phyloP scores from a whole-genome alignment of 2,888 invertebrate species.

The Cepaea hortensis region DNA sequence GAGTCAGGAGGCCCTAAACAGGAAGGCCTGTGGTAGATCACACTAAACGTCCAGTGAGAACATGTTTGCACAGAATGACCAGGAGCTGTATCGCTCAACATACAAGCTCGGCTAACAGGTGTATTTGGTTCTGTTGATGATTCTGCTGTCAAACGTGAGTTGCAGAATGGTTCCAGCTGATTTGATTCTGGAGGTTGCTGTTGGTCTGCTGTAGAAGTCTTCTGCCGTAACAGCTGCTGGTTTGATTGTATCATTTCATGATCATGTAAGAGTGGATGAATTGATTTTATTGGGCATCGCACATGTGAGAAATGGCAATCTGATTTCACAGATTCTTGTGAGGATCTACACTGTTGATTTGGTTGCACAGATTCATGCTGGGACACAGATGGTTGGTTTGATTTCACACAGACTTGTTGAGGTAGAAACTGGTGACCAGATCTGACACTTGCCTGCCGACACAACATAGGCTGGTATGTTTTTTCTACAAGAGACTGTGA shows the following conservation, averaged over 20 bases:
- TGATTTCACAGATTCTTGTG: constrained; percentile 1
- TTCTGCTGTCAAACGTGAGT: background rate
- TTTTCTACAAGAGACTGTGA: background rate
- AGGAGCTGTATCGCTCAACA: too few species aligned
- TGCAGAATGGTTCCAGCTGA: background rate
- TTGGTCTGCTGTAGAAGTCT: background rate
- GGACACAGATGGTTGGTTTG: background rate
- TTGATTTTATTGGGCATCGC: background rate
- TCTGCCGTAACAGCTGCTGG: background rate
- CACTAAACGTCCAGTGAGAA: background rate
- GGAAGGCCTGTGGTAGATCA: background rate
- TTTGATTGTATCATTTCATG: background rate
- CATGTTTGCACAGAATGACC: too few species aligned
- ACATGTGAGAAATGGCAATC: background rate
- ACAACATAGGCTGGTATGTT: background rate
- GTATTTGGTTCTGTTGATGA: background rate
- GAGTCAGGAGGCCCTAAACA: too few species aligned
- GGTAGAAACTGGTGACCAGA: background rate
- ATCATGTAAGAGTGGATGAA: background rate
- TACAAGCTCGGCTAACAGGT: too few species aligned
- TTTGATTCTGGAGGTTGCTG: background rate
- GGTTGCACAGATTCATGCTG: background rate
- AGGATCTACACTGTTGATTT: background rate
- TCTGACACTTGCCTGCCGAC: too few species aligned
- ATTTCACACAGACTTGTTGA: background rate